Percentiles rank a stretch among this genome's conserved stretches.
Conservation (phyloP, 1,140 invertebrate species). For the Dreissena rostriformis region DNA sequence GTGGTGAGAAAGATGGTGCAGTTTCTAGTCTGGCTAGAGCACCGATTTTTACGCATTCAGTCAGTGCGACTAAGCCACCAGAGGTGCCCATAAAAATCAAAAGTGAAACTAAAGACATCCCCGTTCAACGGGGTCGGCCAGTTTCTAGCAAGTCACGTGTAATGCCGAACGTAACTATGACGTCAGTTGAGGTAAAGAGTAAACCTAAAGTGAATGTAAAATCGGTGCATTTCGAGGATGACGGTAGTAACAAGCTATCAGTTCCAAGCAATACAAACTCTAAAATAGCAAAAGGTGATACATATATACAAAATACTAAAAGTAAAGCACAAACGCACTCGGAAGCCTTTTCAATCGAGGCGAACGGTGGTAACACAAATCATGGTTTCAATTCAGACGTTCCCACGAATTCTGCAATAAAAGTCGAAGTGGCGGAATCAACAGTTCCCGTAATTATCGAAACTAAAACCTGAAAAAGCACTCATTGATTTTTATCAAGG, state of each 20-base stretch:
- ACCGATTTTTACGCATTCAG: not conserved
- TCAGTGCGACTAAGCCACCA: not conserved
- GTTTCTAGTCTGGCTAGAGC: not conserved
- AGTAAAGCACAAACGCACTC: no score
- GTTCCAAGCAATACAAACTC: no score
- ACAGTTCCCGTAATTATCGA: no score
- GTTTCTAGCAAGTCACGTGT: constrained; percentile 27
- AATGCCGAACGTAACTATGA: constrained; percentile 16
- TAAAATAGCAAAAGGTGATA: no score
- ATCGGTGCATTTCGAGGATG: constrained; percentile 34
- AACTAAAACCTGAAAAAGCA: no score
- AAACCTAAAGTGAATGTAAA: not conserved
- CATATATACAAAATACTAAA: no score
- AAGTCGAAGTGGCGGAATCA: no score
- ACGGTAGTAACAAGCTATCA: not conserved
- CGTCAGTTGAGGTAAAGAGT: constrained; percentile 14
- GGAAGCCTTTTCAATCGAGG: no score
- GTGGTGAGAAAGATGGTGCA: not conserved
- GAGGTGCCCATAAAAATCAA: not conserved
- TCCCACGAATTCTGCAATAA: no score
- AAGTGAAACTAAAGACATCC: not conserved
- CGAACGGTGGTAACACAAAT: no score
- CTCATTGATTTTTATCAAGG: no score
- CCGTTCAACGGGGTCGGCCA: constrained; percentile 19
- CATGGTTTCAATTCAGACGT: no score